Evolutionary conservation across 1,140 invertebrate species (phyloP), one percentile per base, ranked within the genome.

Genomic region (Hypsibius dujardini): DNA sequence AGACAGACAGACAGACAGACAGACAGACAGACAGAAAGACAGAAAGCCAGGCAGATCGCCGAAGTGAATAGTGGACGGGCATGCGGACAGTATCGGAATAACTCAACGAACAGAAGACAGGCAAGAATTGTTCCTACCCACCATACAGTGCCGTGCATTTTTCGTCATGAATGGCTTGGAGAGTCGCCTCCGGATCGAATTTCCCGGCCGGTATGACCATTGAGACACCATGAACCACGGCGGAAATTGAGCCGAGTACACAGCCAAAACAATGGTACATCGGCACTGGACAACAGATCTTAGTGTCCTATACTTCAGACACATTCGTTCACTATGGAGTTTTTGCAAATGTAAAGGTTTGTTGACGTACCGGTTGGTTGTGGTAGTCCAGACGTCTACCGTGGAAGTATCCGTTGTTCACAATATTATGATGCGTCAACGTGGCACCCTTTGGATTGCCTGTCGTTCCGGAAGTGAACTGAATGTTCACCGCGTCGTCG

Each of bases 241-340:
- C 79, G 1, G 76, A 78, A 0, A 90, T 74, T 70, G 86, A 79
- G 0, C 87, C 90, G 50, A 87, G 81, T 0, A 88, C 82, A 47
- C 87, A 86, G 0, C 90, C 93, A 77, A 89, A 92, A 15, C 87
- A 91, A 77, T 98, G 95, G 77, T 95, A 98, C 14, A 95, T 82
- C 0, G 94, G 94, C 1, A 90, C 88, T 78, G 92, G 87, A 0
- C 87, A 75, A 76, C 90, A 92, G 59, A 90, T 79, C 2, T 77
- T 75, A 46, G 76, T 75, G 14, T 75, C 75, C 77, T 79, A 74
- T 46, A 72, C 47, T 71, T 70, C 42, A 59, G 70, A 60, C 28
- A 28, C 28, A 28, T 28, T 28, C 28, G 28, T 28, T 28, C 28
- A 28, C 28, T 28, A 28, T 28, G 28, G 28, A 28, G 71, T 60